Conservation (phyloP, 35 echinoderm and acorn worm species). For the Stichopus chloronotus region DNA sequence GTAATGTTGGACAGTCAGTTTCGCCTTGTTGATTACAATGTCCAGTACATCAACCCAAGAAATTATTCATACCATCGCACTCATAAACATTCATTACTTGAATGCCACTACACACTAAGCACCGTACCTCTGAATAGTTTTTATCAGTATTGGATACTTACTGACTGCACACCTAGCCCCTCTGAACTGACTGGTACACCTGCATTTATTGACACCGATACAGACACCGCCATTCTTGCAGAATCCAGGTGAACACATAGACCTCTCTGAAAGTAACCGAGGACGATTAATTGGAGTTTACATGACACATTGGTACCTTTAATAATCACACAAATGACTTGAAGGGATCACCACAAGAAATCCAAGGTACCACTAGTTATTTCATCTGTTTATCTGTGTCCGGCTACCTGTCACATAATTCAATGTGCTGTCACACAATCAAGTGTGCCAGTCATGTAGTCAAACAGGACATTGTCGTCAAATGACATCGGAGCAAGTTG, state of each 20-base stretch:
- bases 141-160: not conserved
- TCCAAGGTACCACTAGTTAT: no score
- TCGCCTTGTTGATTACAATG: not conserved
- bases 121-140: not conserved
- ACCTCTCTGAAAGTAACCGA: conserved; percentile 38
- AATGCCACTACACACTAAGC: not conserved
- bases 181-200: conserved; percentile 50
- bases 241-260: conserved; percentile 23
- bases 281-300: not conserved
- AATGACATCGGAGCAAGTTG: no score
- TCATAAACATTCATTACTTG: not conserved
- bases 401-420: no score
- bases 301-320: no score
- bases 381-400: no score
- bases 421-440: no score
- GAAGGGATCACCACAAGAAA: no score
- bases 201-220: conserved; percentile 74
- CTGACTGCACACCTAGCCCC: conserved; percentile 60
- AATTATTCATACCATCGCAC: not conserved
- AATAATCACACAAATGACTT: no score
- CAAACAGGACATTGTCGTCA: no score
- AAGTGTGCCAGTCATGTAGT: no score
- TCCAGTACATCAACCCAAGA: not conserved
- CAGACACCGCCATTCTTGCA: conserved; percentile 75
- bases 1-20: no score